Evolutionary conservation across 2,888 invertebrate genomes (phyloP).

Genomic region (Tetrapedia diversipes): DNA sequence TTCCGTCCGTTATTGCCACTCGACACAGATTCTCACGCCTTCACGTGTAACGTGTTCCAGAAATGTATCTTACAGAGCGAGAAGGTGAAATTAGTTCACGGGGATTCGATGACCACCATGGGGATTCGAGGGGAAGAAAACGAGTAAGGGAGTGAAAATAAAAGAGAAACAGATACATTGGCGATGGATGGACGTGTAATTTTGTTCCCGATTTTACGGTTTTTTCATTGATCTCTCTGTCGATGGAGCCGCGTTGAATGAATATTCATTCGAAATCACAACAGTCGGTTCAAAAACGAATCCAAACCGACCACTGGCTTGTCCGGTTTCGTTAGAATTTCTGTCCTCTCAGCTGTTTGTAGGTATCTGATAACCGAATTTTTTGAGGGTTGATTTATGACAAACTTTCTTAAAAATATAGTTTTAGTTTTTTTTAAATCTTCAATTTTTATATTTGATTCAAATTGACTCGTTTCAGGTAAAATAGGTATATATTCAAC

Average conservation of each 20-base stretch:
- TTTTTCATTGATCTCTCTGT: constrained; percentile 5
- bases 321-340: constrained; percentile 1
- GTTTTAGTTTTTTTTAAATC: too few relatives aligned
- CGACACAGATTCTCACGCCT: constrained; percentile 41
- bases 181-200: background rate
- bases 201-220: background rate
- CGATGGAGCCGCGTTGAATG: background rate
- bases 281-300: constrained; percentile 3
- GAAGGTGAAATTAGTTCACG: background rate
- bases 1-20: constrained; percentile 47
- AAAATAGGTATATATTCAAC: too few relatives aligned
- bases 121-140: too few relatives aligned
- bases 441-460: too few relatives aligned
- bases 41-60: constrained; percentile 27
- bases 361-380: too few relatives aligned
- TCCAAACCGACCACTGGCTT: too few relatives aligned
- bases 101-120: background rate
- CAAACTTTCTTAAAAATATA: too few relatives aligned
- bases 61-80: too few relatives aligned
- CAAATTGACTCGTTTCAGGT: too few relatives aligned
- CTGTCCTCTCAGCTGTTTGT: too few relatives aligned
- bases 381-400: too few relatives aligned
- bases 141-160: too few relatives aligned
- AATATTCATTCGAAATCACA: constrained; percentile 20
- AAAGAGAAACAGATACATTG: background rate